Percentiles rank a stretch among this genome's conserved stretches.
phyloP scores from a whole-genome alignment of 2,797 vertebrate species.

The Pipistrellus kuhlii region DNA sequence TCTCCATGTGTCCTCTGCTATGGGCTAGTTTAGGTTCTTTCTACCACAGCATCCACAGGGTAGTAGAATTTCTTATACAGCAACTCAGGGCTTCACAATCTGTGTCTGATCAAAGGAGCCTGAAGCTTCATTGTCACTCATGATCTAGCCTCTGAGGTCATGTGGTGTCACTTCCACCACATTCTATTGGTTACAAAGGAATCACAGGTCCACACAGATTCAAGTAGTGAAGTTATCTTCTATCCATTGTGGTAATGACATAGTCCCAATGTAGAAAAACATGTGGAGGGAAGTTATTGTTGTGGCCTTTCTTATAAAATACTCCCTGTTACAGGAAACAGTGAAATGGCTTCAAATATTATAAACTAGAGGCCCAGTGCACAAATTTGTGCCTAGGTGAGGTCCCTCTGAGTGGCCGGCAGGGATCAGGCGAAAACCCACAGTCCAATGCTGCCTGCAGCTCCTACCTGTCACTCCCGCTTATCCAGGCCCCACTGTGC shows the following conservation, averaged over 20 bases:
- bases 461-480: too few relatives aligned
- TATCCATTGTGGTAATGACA: background rate
- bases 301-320: background rate
- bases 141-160: background rate
- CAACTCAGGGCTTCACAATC: background rate
- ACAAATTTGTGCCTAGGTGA: too few relatives aligned
- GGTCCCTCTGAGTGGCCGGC: too few relatives aligned
- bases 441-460: too few relatives aligned
- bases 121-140: background rate
- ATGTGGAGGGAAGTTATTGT: too few relatives aligned
- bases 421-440: too few relatives aligned
- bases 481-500: too few relatives aligned
- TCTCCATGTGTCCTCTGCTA: background rate
- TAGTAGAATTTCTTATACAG: background rate
- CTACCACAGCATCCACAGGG: fast-evolving
- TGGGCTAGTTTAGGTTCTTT: background rate
- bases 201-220: background rate
- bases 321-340: background rate
- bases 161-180: fast-evolving
- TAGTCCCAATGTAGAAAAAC: background rate
- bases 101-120: background rate
- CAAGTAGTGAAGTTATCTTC: background rate
- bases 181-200: fast-evolving
- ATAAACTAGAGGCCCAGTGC: background rate
- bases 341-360: background rate